A percentile compares a stretch with the other conserved stretches of the same genome.
phyloP scores from a whole-genome alignment of 2,888 invertebrate species.

The Linnaemya tessellans region DNA sequence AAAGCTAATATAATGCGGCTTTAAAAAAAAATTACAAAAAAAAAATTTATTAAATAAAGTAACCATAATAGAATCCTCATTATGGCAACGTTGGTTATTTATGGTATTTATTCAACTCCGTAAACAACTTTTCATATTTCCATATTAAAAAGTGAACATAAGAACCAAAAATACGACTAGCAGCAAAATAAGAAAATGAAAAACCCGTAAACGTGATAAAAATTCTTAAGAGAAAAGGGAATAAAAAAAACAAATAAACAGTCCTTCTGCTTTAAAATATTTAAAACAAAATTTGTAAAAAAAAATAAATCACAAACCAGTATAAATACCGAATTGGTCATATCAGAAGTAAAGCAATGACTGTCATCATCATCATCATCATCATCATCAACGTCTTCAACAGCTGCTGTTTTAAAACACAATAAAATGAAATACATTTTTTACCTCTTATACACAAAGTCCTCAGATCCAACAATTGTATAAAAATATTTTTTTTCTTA shows the following conservation, averaged over 20 bases:
- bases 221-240: conserved; percentile 36
- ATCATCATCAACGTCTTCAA: conserved; percentile 41
- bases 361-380: no score
- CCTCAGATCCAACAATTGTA: background rate
- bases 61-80: no score
- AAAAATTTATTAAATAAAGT: no score
- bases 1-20: no score
- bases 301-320: background rate
- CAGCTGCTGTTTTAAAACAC: conserved; percentile 55
- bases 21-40: no score
- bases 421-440: conserved; percentile 27
- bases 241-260: conserved; percentile 26
- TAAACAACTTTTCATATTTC: conserved; percentile 29
- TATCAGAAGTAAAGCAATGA: background rate
- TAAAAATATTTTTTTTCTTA: conserved; percentile 25
- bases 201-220: conserved; percentile 59
- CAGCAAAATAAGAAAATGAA: conserved; percentile 16
- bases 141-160: background rate
- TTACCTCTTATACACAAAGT: conserved; percentile 17
- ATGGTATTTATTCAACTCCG: background rate
- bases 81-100: no score
- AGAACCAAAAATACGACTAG: conserved; percentile 8
- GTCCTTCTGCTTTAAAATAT: conserved; percentile 23
- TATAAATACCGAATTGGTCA: background rate
- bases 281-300: background rate